Base-by-base conservation (phyloP, 1,140 invertebrate species). In the Brachionus angularis region DNA sequence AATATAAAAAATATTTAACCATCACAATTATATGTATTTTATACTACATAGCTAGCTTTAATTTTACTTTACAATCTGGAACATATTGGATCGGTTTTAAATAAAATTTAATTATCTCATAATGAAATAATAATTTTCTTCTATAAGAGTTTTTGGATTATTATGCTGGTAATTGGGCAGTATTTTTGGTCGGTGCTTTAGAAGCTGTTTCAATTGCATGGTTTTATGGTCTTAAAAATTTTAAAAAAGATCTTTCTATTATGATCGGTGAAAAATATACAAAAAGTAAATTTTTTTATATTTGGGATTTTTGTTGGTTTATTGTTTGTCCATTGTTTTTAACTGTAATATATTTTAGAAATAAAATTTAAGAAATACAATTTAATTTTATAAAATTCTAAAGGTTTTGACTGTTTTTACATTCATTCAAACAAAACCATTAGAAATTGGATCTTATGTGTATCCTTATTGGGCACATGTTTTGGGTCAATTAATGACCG, bases 391-490 rank as follows among this genome's bases (percentile, higher is more conserved):
- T 21, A n/a, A n/a, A n/a, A n/a, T n/a, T 29, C 3, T 23, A 12
- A 23, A 58, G 53, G 21, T n/a, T 21, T 91, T 90, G 76, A 89
- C 89, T 0, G 80, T 85, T 74, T 90, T 89, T 88, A 18, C 62
- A 3, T 47, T 67, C 33, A 67, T 67, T 14, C 46, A 50, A 21
- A 67, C 47, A 5, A 55, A 52, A 31, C 67, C 67, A 55, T 33
- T 71, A 27, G 36, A 52, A 52, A 7, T n/a, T 29, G 42, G 42
- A 7, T 25, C 34, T 44, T 71, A 71, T 55, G 34, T 29, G 5
- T 90, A 88, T 76, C 89, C 89, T 0, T 78, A 74, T 62, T 89
- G 88, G 88, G 88, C 88, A 1, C 86, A 87, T 75, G 84, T 85
- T 62, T 77, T 89, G 4, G 89, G 88, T 39, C 42, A 67, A 67